Evolutionary conservation across 2,797 vertebrate genomes (phyloP), one percentile per base, ranked within the genome.

Genomic region (Linurgus olivaceus): DNA sequence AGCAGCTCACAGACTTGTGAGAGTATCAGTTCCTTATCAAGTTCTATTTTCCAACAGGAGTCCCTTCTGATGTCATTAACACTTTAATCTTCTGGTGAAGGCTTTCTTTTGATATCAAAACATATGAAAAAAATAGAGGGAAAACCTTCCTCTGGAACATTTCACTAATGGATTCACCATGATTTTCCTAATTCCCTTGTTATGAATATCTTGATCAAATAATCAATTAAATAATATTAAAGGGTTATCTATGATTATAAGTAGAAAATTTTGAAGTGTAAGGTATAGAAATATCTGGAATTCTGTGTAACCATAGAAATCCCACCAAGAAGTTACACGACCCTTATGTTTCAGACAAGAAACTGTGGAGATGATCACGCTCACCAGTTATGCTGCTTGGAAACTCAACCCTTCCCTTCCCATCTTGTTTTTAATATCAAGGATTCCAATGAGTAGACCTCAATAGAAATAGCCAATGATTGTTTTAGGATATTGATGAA

Each of bases 351-450:
- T 40, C 2, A 4, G 24, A 25, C 33, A 85, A 45, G 72, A 45
- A 59, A 61, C 16, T 47, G 40, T 29, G 33, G 45, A 67, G 28
- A 44, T 0, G 0, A 33, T 14, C 13, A 25, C 0, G 0, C 7
- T 68, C 11, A 33, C 20, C 16, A 52, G 13, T 25, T 61, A 29
- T 8, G 5, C 38, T 45, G 20, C 17, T 61, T 61, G 83, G 63
- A 76, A 86, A 59, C 13, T 13, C 10, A 44, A 5, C 2, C 16
- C 24, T 59, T 68, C 3, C 7, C 24, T 52, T 76, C n/a, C 6
- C 23, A 59, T n/a, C 10, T 85, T 38, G 16, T 33, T 68, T 68
- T 54, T 38, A 38, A 33, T 47, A 38, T 40, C 17, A 40, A 54
- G 16, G 11, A 52, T 54, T 68, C 13, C 2, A 14, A 6, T 14